Conservation (phyloP, 2,797 vertebrate genomes). For the Myripristis jacobus region DNA sequence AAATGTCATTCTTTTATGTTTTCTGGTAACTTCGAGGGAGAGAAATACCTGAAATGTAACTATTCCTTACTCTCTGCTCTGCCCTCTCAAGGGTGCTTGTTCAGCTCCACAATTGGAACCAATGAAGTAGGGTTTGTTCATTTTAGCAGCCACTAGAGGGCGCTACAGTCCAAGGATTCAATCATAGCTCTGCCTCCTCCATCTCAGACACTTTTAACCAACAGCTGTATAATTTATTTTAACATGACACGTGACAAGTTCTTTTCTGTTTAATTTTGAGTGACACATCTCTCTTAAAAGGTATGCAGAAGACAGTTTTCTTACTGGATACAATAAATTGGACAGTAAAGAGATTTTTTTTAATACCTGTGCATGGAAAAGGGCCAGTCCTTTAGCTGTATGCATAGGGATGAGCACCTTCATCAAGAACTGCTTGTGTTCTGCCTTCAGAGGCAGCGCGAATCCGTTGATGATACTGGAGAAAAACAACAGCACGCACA, state of each 20-base stretch:
- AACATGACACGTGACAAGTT: not conserved
- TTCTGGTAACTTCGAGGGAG: not conserved
- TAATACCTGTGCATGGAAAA: conserved; percentile 97
- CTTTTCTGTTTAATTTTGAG: not conserved
- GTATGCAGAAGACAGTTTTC: not conserved
- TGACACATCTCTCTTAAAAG: not conserved
- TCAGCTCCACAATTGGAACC: too few relatives aligned
- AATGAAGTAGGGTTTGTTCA: conserved; percentile 24
- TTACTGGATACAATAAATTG: not conserved
- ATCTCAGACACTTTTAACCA: not conserved
- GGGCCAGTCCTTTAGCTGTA: conserved; percentile 93
- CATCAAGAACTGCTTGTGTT: conserved; percentile 99
- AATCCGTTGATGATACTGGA: conserved; percentile 99
- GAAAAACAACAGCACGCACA: conserved; percentile 42
- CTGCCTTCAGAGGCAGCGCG: conserved; percentile 96
- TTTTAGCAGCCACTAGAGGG: conserved; percentile 62
- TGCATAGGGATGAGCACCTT: conserved; percentile 99
- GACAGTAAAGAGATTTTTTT: not conserved
- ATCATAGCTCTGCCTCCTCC: not conserved
- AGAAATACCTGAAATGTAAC: not conserved
- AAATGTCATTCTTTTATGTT: not conserved
- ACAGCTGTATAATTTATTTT: conserved; percentile 13
- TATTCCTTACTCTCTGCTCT: too few relatives aligned
- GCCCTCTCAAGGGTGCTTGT: too few relatives aligned
- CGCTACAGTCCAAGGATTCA: conserved; percentile 34